Conservation (phyloP, 2,888 invertebrate species). For the Flexamia atlantica region DNA sequence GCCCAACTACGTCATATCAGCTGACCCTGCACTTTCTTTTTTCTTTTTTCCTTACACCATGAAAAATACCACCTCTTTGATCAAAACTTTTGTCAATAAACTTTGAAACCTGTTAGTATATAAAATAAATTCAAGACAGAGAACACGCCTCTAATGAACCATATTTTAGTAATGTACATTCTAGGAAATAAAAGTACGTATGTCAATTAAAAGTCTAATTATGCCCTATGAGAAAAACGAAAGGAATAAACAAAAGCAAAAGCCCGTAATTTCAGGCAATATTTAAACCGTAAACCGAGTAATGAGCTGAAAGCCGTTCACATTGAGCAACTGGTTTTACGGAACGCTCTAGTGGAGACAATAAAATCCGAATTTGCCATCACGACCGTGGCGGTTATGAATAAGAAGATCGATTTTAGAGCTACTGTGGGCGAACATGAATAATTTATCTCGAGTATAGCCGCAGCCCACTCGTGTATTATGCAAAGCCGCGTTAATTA, state of each 20-base stretch:
- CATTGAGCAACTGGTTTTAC: conserved; percentile 28
- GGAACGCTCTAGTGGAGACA: conserved; percentile 42
- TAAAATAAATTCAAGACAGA: too few species aligned
- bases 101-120: too few species aligned
- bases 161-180: too few species aligned
- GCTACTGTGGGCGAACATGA: conserved; percentile 50
- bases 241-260: neutral
- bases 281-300: conserved; percentile 23
- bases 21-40: too few species aligned
- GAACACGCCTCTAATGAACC: too few species aligned
- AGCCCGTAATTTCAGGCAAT: conserved; percentile 13
- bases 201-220: too few species aligned
- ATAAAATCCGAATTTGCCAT: conserved; percentile 18
- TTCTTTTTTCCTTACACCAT: too few species aligned
- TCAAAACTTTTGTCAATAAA: too few species aligned
- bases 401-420: conserved; percentile 52
- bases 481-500: conserved; percentile 49
- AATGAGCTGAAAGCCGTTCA: conserved; percentile 8
- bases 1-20: too few species aligned
- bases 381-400: conserved; percentile 15
- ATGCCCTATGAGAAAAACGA: neutral
- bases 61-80: too few species aligned
- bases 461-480: conserved; percentile 35
- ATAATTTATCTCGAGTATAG: conserved; percentile 22
- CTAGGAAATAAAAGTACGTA: too few species aligned